Conservation (phyloP, 2,113 vertebrate species). For the Psilopogon haemacephalus region DNA sequence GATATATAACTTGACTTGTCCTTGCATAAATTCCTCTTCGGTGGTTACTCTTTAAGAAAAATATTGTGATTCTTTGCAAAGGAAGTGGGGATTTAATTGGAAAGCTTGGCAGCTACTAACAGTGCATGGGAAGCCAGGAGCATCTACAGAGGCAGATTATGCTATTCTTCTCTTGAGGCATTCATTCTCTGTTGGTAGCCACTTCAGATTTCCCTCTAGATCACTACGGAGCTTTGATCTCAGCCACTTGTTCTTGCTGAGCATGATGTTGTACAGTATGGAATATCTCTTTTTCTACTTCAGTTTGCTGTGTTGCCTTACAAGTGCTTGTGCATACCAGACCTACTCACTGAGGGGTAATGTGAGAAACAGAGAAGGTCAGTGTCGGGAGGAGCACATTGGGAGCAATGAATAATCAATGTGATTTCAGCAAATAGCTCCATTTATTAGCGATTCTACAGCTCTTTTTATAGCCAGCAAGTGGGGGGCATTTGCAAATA, state of each 20-base stretch:
- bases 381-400: too few relatives aligned
- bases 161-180: background rate
- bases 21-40: background rate
- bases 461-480: too few relatives aligned
- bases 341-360: background rate
- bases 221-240: background rate
- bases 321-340: accelerated
- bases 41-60: background rate
- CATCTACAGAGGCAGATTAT: background rate
- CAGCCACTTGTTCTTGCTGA: background rate
- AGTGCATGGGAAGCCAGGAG: background rate
- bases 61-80: background rate
- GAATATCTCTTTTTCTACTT: background rate
- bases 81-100: background rate
- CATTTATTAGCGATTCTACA: too few relatives aligned
- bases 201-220: background rate
- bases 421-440: too few relatives aligned
- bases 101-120: background rate
- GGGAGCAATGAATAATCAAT: too few relatives aligned
- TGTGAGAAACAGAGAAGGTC: background rate
- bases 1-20: background rate
- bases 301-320: background rate
- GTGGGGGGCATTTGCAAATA: too few relatives aligned
- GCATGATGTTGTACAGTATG: too few relatives aligned
- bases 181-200: background rate